Evolutionary conservation across 2,888 invertebrate genomes (phyloP), one percentile per base, ranked within the genome.

Genomic region (Vesta saturnalis): DNA sequence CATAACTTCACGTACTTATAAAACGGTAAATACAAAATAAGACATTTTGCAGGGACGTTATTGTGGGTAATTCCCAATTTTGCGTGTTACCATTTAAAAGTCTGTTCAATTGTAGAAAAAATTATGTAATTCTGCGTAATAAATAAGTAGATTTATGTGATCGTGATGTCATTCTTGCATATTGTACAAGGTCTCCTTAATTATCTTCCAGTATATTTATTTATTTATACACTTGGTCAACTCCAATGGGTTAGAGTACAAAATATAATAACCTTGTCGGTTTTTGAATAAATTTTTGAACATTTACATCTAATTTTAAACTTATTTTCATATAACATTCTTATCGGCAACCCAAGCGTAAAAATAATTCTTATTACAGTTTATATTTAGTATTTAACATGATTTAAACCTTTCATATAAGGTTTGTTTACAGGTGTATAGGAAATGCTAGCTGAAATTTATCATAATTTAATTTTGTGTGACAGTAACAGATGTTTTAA

Each of bases 191-290:
- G 69, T 69, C 64, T 30, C 49, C 58, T 61, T 64, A 64, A 69
- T 69, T 65, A 69, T 69, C 47, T 60, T 60, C 60, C 60, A 60
- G 35, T 68, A 61, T 68, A 59, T 64, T 68, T 68, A 68, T 68
- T 68, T 68, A 64, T 68, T 64, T n/a, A n/a, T n/a, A n/a, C n/a
- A 56, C 47, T 57, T 21, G 6, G 12, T 19, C 21, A n/a, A 8
- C 16, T 22, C 18, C 19, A 52, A 18, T 52, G 52, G 52, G 21
- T 52, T 52, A 52, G 18, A 61, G 54, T 61, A 49, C 49, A 47
- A 35, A 43, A 57, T 57, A 43, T 30, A 16, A 47, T 46, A 47
- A 22, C 46, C 46, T 60, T 60, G 21, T 18, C 10, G 30, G 47
- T 23, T 30, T n/a, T 21, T 47, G 12, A 60, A 49, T 43, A n/a